A percentile compares a stretch with the other conserved stretches of the same genome.
Conservation (phyloP, 2,113 vertebrate genomes). For the Orientallactaga bullata region DNA sequence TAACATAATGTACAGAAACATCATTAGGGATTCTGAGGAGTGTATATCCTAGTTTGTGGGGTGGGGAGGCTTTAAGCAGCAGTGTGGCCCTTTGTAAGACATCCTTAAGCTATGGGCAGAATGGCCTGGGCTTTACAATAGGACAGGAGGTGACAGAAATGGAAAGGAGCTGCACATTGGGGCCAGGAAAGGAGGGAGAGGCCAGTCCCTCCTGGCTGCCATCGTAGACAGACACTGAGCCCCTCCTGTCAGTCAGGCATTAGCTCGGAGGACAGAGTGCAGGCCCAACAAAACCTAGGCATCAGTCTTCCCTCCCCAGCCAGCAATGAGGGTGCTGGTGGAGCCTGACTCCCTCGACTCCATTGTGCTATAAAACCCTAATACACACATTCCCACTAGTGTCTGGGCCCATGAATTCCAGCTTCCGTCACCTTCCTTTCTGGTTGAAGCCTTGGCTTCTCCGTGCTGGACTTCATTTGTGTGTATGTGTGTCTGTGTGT, state of each 20-base stretch:
- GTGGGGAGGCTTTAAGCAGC: not conserved
- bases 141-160: not conserved
- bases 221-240: not conserved
- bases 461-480: not conserved
- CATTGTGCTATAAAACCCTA: rapidly evolving
- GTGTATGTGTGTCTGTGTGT: not conserved
- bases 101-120: not conserved
- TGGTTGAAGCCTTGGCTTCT: not conserved
- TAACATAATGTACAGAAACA: not conserved
- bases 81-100: not conserved
- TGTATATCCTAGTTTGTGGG: not conserved
- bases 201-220: not conserved
- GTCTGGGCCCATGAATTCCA: too few relatives aligned
- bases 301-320: not conserved
- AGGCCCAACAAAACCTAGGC: too few relatives aligned
- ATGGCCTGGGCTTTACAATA: not conserved
- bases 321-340: rapidly evolving
- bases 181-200: not conserved
- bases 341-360: not conserved
- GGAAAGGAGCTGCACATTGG: not conserved
- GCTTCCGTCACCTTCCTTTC: not conserved
- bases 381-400: not conserved
- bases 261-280: not conserved
- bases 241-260: not conserved
- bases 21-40: not conserved